phyloP scores from a whole-genome alignment of 2,113 vertebrate genomes.

The Peromyscus leucopus region DNA sequence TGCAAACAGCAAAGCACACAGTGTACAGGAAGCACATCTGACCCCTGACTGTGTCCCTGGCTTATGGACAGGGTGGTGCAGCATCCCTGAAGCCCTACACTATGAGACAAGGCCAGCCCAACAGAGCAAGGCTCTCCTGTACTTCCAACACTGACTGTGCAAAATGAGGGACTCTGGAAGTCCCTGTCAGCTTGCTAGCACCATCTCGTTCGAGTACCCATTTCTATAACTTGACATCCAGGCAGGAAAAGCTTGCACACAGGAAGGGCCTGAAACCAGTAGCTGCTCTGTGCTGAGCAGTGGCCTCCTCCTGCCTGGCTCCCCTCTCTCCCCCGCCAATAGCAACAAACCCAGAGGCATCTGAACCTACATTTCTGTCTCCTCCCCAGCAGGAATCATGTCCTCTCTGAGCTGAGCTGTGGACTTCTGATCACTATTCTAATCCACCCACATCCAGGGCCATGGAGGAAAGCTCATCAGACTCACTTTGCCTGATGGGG shows the following conservation, averaged over 20 bases:
- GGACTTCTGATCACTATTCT: neutral
- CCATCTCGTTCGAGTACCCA: neutral
- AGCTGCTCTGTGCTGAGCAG: neutral
- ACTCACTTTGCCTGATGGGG: neutral
- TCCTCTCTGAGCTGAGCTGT: neutral
- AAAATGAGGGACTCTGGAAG: neutral
- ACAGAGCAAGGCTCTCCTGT: neutral
- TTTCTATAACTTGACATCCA: neutral
- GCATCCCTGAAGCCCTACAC: neutral
- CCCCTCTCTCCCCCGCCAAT: too few species aligned
- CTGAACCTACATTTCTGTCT: neutral
- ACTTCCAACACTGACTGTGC: neutral
- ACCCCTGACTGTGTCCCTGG: neutral
- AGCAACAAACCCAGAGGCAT: neutral
- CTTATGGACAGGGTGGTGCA: neutral
- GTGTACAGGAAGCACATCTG: neutral
- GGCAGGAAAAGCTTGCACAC: neutral
- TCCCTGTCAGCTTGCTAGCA: neutral
- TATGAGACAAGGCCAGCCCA: neutral
- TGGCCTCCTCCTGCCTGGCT: neutral
- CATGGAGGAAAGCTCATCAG: neutral
- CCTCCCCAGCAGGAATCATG: neutral
- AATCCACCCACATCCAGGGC: neutral
- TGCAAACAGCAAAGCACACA: neutral
- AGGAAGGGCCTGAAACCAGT: neutral